A percentile compares a stretch with the other conserved stretches of the same genome.
Evolutionary conservation across 2,113 vertebrate species (phyloP).

Genomic region (Coregonus clupeaformis): DNA sequence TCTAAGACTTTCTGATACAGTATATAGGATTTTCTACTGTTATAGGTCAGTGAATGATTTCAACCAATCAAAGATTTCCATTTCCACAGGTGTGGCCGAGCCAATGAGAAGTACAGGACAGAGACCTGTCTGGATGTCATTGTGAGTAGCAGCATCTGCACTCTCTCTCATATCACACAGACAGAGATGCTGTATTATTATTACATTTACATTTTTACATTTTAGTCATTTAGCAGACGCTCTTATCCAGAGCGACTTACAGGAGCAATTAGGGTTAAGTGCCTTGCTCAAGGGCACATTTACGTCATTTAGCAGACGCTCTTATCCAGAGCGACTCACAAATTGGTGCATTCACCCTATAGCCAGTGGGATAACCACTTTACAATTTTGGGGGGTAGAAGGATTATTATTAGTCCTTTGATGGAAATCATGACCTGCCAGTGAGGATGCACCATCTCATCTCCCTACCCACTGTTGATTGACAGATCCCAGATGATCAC

Average conservation of each 20-base stretch:
- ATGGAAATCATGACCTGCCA: not conserved
- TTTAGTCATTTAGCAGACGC: no score
- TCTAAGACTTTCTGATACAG: no score
- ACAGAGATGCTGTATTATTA: not conserved
- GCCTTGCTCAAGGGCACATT: no score
- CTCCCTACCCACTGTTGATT: not conserved
- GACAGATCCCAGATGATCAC: constrained; percentile 75
- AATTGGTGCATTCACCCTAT: no score
- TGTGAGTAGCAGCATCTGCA: constrained; percentile 46
- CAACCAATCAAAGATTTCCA: not conserved
- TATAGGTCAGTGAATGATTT: not conserved
- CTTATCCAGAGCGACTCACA: no score
- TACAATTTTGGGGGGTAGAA: no score
- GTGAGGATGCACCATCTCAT: not conserved
- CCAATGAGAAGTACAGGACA: constrained; percentile 63
- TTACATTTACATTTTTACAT: no score
- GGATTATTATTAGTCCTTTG: not conserved
- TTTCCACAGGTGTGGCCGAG: constrained; percentile 68
- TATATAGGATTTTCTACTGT: not conserved
- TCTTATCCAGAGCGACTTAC: no score
- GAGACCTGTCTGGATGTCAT: constrained; percentile 73
- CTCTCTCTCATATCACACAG: not conserved
- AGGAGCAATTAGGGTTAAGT: no score
- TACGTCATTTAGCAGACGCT: no score
- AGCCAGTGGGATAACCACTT: no score